Base-by-base conservation (phyloP, 2,113 vertebrate genomes). In the Origma solitaria region DNA sequence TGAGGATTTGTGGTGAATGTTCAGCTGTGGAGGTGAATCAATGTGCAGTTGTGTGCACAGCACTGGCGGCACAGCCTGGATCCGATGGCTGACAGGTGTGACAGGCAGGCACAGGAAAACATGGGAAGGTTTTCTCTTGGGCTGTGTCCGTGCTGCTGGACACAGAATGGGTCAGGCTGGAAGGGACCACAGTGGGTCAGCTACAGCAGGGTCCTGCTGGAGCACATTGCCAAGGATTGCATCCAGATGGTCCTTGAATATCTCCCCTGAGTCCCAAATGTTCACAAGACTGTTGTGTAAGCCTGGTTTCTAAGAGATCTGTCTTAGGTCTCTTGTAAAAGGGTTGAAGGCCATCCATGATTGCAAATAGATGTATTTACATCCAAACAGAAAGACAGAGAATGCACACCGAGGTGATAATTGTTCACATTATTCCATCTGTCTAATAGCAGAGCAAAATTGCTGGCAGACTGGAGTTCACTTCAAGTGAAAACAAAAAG, bases 401-500 rank as follows among this genome's bases (percentile, higher is more conserved):
- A 78, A 78, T 19, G 76, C 58, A 62, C 66, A 64, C 10, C 47
- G 71, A 85, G 62, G 77, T 88, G 71, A 73, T 97, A 93, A 95
- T 94, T 90, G 62, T 82, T 93, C 71, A 35, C 58, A 73, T 93
- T 93, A 69, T 90, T 93, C 75, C 60, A 62, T 88, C 85, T 94
- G 66, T 91, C 66, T 95, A 95, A 95, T 77, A 57, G 57, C 88
- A 90, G 68, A 80, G 86, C 27, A 54, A 90, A 94, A 95, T 92
- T 88, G 68, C 87, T 73, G 68, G 54, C 85, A 62, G 92, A 75
- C 69, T 25, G 49, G 75, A 82, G 53, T 80, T 93, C 82, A 44
- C 24, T 71, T 54, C 45, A 91, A 94, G 75, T 70, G 75, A 88
- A 97, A 95, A 85, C 73, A 86, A 91, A 96, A 94, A 94, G 85